These are phyloP conservation scores for Cebuella pygmaea DNA, from an alignment of 2,797 vertebrate species.

Conservation along the genomic window DNA sequence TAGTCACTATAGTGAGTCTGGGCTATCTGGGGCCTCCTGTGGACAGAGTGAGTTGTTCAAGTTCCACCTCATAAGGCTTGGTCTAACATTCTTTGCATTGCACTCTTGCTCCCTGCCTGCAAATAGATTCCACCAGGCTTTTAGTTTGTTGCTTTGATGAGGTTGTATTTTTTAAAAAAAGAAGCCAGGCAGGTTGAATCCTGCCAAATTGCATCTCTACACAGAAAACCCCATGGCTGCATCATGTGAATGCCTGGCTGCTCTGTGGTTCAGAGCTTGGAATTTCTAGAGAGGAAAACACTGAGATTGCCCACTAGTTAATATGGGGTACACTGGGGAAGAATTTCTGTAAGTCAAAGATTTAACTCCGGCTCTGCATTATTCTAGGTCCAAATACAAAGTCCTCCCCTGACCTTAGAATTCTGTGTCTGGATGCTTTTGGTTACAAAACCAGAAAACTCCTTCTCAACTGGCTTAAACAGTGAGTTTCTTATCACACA, in stretches of 20 bases:
- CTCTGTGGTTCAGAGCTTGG: background rate
- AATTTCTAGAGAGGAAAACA: background rate
- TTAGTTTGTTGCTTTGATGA: conserved; percentile 31
- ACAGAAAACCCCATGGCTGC: background rate
- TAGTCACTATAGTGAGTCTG: background rate
- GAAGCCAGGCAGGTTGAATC: background rate
- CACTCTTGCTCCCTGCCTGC: background rate
- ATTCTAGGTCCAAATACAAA: background rate
- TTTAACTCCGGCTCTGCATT: background rate
- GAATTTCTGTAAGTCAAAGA: background rate
- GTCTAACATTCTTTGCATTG: background rate
- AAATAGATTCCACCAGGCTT: background rate
- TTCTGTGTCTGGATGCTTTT: background rate
- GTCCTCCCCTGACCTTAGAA: background rate
- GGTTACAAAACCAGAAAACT: background rate
- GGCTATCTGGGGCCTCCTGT: background rate
- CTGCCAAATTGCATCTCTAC: background rate
- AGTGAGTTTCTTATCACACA: background rate
- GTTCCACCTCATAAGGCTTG: background rate
- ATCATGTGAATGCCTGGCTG: background rate
- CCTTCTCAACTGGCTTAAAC: background rate
- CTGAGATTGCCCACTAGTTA: background rate
- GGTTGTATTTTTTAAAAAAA: background rate
- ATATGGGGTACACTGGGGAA: background rate
- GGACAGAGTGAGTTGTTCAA: background rate